phyloP scores from a whole-genome alignment of 2,888 invertebrate species.

The Lamellibrachia satsuma region DNA sequence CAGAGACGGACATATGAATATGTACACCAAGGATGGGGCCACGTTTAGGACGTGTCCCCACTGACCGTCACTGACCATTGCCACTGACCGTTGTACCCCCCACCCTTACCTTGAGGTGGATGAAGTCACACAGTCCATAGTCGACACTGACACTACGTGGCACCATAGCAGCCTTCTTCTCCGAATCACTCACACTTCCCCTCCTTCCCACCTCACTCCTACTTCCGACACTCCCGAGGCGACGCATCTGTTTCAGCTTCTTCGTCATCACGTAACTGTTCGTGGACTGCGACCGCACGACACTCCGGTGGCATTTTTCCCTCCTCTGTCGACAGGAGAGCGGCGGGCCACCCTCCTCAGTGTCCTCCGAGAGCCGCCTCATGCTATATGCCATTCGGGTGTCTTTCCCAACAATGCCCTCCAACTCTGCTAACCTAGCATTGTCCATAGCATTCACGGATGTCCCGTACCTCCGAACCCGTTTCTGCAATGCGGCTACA shows the following conservation, averaged over 20 bases:
- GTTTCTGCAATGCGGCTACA: neutral
- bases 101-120: slow-evolving; percentile 4
- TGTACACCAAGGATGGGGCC: too few species aligned
- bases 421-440: neutral
- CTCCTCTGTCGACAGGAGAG: neutral
- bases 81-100: neutral
- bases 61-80: neutral
- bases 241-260: neutral
- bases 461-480: neutral
- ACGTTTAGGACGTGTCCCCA: neutral
- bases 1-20: too few species aligned
- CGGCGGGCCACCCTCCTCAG: neutral
- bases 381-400: neutral
- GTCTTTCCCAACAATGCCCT: neutral
- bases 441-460: neutral
- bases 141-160: neutral
- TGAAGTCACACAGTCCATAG: neutral
- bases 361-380: neutral
- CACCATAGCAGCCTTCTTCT: neutral
- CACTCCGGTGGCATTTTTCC: neutral
- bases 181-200: neutral
- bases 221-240: neutral
- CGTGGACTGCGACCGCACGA: neutral
- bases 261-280: neutral
- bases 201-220: neutral